Evolutionary conservation across 2,888 invertebrate genomes (phyloP).

Genomic region (Leuctra nigra): DNA sequence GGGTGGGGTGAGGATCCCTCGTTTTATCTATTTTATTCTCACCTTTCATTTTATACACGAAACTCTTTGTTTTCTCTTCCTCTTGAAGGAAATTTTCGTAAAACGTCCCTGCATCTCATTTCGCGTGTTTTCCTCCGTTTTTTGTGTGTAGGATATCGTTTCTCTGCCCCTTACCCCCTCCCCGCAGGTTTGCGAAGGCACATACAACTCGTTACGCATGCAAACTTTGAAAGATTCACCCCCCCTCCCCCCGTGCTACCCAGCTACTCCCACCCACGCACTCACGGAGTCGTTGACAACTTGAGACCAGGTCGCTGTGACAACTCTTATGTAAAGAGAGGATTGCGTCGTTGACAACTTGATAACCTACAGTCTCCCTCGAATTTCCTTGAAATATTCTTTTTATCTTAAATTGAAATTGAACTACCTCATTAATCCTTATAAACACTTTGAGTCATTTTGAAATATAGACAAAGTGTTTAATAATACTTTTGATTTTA

Average conservation of each 20-base stretch:
- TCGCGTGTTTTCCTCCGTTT: constrained; percentile 14
- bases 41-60: constrained; percentile 12
- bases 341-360: background rate
- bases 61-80: constrained; percentile 5
- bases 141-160: background rate
- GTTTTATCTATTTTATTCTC: constrained; percentile 16
- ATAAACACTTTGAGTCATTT: no score
- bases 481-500: no score
- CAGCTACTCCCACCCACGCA: background rate
- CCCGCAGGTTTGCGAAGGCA: background rate
- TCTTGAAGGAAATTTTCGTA: constrained; percentile 14
- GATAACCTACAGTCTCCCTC: no score
- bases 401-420: no score
- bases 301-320: no score
- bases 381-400: no score
- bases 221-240: constrained; percentile 2
- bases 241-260: background rate
- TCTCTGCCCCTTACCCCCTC: background rate
- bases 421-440: no score
- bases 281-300: no score
- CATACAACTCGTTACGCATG: constrained; percentile 15
- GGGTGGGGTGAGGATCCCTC: no score
- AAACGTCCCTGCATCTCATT: constrained; percentile 19
- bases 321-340: no score
- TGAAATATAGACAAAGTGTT: no score